Conservation (phyloP, 2,797 vertebrate species). For the Arnoldichthys spilopterus region DNA sequence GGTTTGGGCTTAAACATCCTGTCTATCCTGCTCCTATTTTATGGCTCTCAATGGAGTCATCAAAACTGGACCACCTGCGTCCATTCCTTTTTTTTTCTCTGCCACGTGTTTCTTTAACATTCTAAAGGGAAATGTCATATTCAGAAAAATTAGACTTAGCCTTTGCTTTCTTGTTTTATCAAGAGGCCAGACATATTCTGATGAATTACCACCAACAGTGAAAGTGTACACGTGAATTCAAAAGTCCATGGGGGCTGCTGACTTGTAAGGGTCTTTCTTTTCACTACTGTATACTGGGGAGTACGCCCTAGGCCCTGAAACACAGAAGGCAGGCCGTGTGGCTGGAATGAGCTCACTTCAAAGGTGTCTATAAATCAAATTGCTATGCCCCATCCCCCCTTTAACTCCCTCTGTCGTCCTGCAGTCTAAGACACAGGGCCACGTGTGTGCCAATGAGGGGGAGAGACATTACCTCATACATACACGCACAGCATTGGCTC, state of each 20-base stretch:
- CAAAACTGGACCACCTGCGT: constrained; percentile 46
- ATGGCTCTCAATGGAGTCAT: constrained; percentile 55
- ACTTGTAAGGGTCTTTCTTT: constrained; percentile 59
- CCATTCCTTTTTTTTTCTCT: constrained; percentile 42
- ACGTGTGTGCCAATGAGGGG: constrained; percentile 38
- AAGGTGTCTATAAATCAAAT: constrained; percentile 80
- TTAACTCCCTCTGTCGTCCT: constrained; percentile 48
- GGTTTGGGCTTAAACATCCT: constrained; percentile 52
- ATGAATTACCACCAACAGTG: constrained; percentile 61
- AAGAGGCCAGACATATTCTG: constrained; percentile 56
- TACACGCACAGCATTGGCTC: constrained; percentile 22
- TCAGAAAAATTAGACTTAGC: constrained; percentile 38
- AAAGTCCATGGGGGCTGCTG: constrained; percentile 53
- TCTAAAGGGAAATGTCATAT: constrained; percentile 48
- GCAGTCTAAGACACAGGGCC: constrained; percentile 53
- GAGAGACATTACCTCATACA: constrained; percentile 58
- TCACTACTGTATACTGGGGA: constrained; percentile 36
- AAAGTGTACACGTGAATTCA: constrained; percentile 59
- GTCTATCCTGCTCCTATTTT: constrained; percentile 64
- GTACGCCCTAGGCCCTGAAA: constrained; percentile 61
- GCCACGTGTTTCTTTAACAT: constrained; percentile 63
- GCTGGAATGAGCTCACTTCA: constrained; percentile 76
- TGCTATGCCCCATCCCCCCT: constrained; percentile 60
- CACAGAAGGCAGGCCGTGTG: constrained; percentile 62
- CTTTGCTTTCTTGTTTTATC: constrained; percentile 49